Evolutionary conservation across 2,888 invertebrate species (phyloP).

Genomic region (Bombyx huttoni): DNA sequence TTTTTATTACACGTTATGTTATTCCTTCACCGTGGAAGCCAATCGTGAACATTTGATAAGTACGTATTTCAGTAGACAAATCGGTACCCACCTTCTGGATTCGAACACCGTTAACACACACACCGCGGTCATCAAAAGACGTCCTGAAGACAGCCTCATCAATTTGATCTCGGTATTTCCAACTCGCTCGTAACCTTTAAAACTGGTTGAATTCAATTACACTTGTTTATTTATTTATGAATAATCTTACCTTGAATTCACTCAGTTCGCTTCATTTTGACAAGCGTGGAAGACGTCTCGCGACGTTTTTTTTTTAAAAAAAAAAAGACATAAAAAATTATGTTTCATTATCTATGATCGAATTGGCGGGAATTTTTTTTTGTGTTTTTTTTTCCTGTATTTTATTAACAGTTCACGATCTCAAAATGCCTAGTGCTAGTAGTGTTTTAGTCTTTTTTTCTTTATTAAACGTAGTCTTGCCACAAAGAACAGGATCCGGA

Average conservation of each 20-base stretch:
- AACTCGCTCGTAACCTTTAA: conserved; percentile 10
- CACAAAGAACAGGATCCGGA: conserved; percentile 46
- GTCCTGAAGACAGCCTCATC: conserved; percentile 6
- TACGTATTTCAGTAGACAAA: too few relatives aligned
- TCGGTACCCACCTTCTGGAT: too few relatives aligned
- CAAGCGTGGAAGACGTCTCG: conserved; percentile 12
- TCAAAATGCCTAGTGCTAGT: conserved; percentile 25
- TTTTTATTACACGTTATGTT: too few relatives aligned
- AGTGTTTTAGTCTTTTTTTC: conserved; percentile 26
- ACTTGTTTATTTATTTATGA: conserved; percentile 2
- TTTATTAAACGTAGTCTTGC: conserved; percentile 27
- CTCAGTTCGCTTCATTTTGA: conserved; percentile 19
- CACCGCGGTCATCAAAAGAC: background rate
- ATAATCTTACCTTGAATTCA: conserved; percentile 3
- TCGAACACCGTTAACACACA: background rate
- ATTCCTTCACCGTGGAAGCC: too few relatives aligned
- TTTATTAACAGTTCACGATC: background rate
- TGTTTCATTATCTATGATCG: conserved; percentile 8
- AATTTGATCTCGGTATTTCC: conserved; percentile 1
- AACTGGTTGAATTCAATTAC: conserved; percentile 8
- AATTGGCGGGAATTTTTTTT: conserved; percentile 14
- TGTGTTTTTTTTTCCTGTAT: background rate
- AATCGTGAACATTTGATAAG: too few relatives aligned
- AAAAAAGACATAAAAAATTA: conserved; percentile 5
- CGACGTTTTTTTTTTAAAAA: background rate